Conservation (phyloP, 2,888 invertebrate genomes). For the Himalopsyche japonica region DNA sequence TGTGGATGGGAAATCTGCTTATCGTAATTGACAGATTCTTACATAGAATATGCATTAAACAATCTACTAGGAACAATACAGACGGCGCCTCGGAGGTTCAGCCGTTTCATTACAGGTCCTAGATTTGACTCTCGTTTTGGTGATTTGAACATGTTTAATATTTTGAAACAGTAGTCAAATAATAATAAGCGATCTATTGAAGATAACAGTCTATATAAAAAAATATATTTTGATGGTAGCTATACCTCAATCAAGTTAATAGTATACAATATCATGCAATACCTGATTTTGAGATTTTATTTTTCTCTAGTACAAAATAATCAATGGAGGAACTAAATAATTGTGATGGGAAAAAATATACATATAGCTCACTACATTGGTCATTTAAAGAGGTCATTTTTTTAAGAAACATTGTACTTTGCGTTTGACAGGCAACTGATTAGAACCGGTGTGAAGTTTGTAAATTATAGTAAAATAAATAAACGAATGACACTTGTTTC, state of each 20-base stretch:
- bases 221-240: background rate
- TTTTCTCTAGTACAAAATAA: too few relatives aligned
- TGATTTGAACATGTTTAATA: background rate
- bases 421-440: too few relatives aligned
- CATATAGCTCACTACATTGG: too few relatives aligned
- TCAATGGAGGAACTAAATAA: too few relatives aligned
- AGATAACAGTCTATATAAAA: background rate
- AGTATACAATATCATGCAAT: too few relatives aligned
- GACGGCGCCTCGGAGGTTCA: background rate
- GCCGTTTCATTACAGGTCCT: conserved; percentile 16
- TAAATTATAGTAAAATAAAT: too few relatives aligned
- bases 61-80: conserved; percentile 57
- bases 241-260: too few relatives aligned
- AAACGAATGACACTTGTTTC: background rate
- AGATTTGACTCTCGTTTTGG: conserved; percentile 2
- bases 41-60: conserved; percentile 43
- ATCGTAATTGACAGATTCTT: conserved; percentile 39
- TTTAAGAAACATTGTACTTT: too few relatives aligned
- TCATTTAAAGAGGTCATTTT: too few relatives aligned
- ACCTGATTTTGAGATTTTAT: too few relatives aligned
- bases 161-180: background rate
- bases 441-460: too few relatives aligned
- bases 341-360: too few relatives aligned
- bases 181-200: background rate
- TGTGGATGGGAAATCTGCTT: conserved; percentile 43